Percentiles rank a stretch among this genome's conserved stretches.
phyloP scores from a whole-genome alignment of 2,888 invertebrate species.

The Meteorus colon region DNA sequence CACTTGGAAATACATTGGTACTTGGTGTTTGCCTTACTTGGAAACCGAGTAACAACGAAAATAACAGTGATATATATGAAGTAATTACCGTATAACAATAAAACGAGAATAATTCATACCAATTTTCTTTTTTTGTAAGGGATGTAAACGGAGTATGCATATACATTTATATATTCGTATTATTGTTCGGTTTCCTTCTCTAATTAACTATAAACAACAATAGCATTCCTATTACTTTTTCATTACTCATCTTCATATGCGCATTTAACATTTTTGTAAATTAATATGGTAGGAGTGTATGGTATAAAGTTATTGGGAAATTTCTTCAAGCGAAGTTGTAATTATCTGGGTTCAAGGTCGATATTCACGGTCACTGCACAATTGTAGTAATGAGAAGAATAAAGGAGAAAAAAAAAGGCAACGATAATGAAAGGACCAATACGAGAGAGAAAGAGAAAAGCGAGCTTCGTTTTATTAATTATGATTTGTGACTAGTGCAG shows the following conservation, averaged over 20 bases:
- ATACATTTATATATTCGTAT: not conserved
- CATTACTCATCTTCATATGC: not conserved
- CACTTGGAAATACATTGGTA: slow-evolving; percentile 71
- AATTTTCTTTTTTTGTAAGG: not conserved
- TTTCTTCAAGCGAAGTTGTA: slow-evolving; percentile 29
- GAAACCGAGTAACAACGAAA: slow-evolving; percentile 48
- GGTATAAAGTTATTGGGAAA: slow-evolving; percentile 3
- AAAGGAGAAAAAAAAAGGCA: not conserved
- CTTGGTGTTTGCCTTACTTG: slow-evolving; percentile 47
- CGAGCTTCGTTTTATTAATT: slow-evolving; percentile 47
- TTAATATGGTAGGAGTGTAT: not conserved
- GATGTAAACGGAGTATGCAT: not conserved
- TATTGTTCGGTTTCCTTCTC: not conserved
- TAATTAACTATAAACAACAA: not conserved
- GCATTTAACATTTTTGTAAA: not conserved
- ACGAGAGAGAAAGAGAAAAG: slow-evolving; percentile 6
- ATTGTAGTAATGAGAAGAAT: not conserved
- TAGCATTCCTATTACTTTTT: not conserved
- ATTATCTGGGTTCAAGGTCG: slow-evolving; percentile 40
- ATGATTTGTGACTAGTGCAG: slow-evolving; percentile 50
- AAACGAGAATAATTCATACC: not conserved
- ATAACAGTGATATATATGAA: slow-evolving; percentile 48
- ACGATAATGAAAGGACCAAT: not conserved
- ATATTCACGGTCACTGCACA: slow-evolving; percentile 21
- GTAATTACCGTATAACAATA: slow-evolving; percentile 53